These are phyloP conservation scores for Myodes glareolus DNA, from an alignment of 2,113 vertebrate species.

Conservation along the genomic window DNA sequence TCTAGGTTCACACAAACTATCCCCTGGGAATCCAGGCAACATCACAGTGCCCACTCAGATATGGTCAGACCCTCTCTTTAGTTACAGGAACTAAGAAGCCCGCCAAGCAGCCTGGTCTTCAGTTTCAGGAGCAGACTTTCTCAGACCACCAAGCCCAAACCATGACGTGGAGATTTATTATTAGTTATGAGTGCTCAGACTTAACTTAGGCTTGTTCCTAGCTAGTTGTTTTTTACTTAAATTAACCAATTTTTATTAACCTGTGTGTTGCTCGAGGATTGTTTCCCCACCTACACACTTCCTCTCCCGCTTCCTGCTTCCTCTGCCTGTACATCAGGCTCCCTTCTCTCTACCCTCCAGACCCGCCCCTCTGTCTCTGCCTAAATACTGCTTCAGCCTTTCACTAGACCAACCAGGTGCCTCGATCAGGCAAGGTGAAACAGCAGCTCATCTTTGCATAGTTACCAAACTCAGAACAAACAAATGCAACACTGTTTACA, in stretches of 20 bases:
- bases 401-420: neutral
- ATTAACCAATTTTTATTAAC: neutral
- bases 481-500: too few species aligned
- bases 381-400: neutral
- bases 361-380: neutral
- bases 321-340: too few species aligned
- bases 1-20: accelerated
- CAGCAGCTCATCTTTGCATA: neutral
- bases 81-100: neutral
- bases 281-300: neutral
- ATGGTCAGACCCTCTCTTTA: neutral
- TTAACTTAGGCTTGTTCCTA: neutral
- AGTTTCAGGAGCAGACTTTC: neutral
- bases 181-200: neutral
- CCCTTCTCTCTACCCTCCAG: neutral
- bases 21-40: neutral
- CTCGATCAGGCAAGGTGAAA: neutral
- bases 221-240: neutral
- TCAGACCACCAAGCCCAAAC: neutral
- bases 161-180: neutral
- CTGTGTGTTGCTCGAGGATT: neutral
- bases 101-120: neutral
- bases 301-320: neutral
- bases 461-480: too few species aligned
- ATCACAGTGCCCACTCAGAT: neutral